Conservation (phyloP, 2,113 vertebrate genomes). For the Mugil cephalus region DNA sequence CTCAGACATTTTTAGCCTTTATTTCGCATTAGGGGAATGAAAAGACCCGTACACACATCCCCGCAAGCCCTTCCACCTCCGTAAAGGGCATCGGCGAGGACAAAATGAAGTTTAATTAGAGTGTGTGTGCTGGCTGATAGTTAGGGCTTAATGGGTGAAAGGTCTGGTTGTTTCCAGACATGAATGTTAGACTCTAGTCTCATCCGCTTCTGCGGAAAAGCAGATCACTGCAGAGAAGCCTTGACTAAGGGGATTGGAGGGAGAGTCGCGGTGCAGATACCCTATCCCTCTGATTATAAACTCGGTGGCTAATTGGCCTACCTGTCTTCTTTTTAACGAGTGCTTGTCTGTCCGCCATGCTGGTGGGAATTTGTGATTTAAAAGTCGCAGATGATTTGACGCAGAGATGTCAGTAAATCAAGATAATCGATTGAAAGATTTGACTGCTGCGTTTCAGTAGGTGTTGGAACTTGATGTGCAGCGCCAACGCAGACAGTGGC, state of each 20-base stretch:
- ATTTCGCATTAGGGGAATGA: slow-evolving; percentile 67
- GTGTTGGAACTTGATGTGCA: not conserved
- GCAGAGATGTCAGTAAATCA: too few species aligned
- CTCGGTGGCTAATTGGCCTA: slow-evolving; percentile 53
- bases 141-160: slow-evolving; percentile 59
- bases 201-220: slow-evolving; percentile 69
- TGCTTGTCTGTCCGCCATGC: slow-evolving; percentile 6
- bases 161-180: slow-evolving; percentile 54
- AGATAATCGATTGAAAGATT: too few species aligned
- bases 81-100: slow-evolving; percentile 30
- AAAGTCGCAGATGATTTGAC: not conserved
- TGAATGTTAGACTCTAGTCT: slow-evolving; percentile 43
- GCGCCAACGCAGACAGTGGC: too few species aligned
- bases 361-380: slow-evolving; percentile 13
- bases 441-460: not conserved
- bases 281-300: slow-evolving; percentile 62
- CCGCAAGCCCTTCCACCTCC: not conserved
- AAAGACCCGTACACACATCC: not conserved
- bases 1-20: slow-evolving; percentile 59
- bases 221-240: slow-evolving; percentile 66
- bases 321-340: slow-evolving; percentile 33
- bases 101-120: slow-evolving; percentile 19
- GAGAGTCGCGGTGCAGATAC: slow-evolving; percentile 40
- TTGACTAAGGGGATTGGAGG: slow-evolving; percentile 74
- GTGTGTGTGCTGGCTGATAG: not conserved